Conservation (phyloP, 1,140 invertebrate genomes). For the Trachymyrmex cornetzi region DNA sequence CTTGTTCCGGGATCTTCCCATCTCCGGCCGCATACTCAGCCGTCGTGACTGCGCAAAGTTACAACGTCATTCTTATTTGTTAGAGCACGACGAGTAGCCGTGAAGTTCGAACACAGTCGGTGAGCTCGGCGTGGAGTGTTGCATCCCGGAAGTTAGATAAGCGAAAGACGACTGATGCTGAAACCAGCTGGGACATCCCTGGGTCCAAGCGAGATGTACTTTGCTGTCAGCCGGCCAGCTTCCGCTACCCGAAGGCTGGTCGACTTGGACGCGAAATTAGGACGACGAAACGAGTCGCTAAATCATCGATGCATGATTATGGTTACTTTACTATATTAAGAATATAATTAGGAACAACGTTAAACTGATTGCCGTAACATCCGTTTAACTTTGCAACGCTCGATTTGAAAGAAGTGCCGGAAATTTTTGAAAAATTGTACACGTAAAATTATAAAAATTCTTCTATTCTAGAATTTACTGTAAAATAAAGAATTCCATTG, state of each 20-base stretch:
- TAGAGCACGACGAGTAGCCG: neutral
- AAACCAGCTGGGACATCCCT: conserved; percentile 29
- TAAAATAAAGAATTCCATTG: neutral
- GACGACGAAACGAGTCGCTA: neutral
- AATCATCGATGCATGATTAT: conserved; percentile 2
- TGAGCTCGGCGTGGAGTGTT: conserved; percentile 14
- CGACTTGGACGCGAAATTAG: conserved; percentile 39
- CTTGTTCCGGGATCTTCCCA: conserved; percentile 16
- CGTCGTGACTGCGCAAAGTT: conserved; percentile 22
- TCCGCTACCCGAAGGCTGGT: neutral
- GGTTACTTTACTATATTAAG: neutral
- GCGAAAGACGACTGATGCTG: conserved; percentile 44
- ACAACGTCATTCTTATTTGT: conserved; percentile 44
- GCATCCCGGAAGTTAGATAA: conserved; percentile 45
- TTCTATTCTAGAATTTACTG: neutral
- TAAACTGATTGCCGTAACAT: neutral
- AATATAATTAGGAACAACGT: neutral
- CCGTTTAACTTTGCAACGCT: neutral
- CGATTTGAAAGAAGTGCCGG: neutral
- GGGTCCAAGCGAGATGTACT: neutral
- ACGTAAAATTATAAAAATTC: neutral
- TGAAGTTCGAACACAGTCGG: conserved; percentile 37
- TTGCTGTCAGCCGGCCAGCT: neutral
- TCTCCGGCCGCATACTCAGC: conserved; percentile 3
- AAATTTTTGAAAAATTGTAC: neutral